Evolutionary conservation across 1,140 invertebrate species (phyloP).

Genomic region (Argopecten irradians): DNA sequence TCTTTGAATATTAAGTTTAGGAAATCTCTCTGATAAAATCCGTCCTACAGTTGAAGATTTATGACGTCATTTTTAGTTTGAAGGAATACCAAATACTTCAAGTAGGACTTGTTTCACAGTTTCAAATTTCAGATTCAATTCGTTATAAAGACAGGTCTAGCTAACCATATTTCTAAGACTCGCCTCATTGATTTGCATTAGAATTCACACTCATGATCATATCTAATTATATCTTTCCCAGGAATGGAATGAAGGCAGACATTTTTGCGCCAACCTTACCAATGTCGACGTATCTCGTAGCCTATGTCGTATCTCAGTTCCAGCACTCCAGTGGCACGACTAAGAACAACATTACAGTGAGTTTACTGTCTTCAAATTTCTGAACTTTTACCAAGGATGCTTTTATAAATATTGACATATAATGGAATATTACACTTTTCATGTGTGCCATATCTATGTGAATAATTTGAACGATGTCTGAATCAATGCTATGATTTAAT

Average conservation of each 20-base stretch:
- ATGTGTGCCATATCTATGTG: too few species aligned
- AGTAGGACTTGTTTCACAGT: background rate
- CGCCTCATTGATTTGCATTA: background rate
- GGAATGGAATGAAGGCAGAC: slow-evolving; percentile 56
- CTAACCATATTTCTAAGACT: background rate
- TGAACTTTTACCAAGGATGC: too few species aligned
- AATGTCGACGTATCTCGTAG: slow-evolving; percentile 79
- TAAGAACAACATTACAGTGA: slow-evolving; percentile 32
- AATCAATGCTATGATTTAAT: too few species aligned
- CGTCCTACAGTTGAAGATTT: background rate
- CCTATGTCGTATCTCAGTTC: slow-evolving; percentile 78
- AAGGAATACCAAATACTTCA: background rate
- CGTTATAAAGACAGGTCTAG: background rate
- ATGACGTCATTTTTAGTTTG: background rate
- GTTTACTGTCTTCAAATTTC: too few species aligned
- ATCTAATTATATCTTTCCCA: slow-evolving; percentile 26
- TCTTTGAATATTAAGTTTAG: too few species aligned
- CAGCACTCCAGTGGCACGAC: slow-evolving; percentile 69
- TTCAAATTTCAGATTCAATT: background rate
- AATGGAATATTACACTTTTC: too few species aligned
- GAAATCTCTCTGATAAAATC: too few species aligned
- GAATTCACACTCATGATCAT: background rate
- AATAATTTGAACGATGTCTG: too few species aligned
- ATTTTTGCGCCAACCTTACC: slow-evolving; percentile 70
- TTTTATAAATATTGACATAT: too few species aligned